A percentile compares a stretch with the other conserved stretches of the same genome.
Conservation (phyloP, 1,140 invertebrate genomes). For the Daktulosphaira vitifoliae region DNA sequence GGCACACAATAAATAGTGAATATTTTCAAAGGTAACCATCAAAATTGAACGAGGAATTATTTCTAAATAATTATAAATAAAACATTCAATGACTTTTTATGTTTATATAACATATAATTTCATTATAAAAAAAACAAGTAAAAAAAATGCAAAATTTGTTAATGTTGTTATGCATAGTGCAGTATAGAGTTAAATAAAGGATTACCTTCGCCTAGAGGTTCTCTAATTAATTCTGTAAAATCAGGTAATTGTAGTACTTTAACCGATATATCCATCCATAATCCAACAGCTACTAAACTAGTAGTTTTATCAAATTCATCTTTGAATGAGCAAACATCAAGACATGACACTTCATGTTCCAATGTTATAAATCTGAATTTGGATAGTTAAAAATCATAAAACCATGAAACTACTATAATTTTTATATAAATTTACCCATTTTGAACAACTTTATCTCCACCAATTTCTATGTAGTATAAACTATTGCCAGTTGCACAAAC, state of each 20-base stretch:
- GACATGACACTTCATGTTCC: conserved; percentile 90
- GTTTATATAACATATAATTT: background rate
- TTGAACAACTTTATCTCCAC: conserved; percentile 54
- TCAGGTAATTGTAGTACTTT: conserved; percentile 69
- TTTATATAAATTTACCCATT: conserved; percentile 48
- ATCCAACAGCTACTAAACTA: conserved; percentile 77
- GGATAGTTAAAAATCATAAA: conserved; percentile 17
- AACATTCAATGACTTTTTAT: background rate
- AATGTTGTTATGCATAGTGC: background rate
- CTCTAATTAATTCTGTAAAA: conserved; percentile 69
- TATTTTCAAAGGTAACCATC: conserved; percentile 85
- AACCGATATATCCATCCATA: conserved; percentile 97
- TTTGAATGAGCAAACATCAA: conserved; percentile 80
- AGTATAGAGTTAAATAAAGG: background rate
- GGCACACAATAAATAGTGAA: conserved; percentile 77
- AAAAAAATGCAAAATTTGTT: background rate
- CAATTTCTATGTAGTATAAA: conserved; percentile 81
- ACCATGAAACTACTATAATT: background rate
- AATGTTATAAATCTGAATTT: conserved; percentile 54
- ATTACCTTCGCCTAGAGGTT: conserved; percentile 74
- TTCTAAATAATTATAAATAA: conserved; percentile 48
- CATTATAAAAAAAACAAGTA: background rate
- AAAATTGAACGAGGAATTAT: conserved; percentile 93
- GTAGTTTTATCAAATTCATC: conserved; percentile 47
- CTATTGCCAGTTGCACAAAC: conserved; percentile 82